Base-by-base conservation (phyloP, 2,113 vertebrate genomes). In the Cyanocitta stelleri region DNA sequence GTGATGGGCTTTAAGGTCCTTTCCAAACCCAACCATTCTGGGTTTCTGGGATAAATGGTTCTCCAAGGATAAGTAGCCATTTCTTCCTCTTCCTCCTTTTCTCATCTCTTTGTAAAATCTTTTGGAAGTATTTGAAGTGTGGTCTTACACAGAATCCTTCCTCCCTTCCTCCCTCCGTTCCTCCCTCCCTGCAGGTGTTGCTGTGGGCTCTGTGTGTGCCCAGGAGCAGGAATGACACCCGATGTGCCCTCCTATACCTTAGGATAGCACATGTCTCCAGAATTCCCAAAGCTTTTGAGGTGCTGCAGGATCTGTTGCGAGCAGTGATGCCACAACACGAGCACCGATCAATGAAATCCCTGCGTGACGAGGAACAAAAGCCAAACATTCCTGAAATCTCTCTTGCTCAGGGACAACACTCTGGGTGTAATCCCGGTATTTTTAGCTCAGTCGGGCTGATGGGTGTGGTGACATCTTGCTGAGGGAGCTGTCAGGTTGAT, bases 321-420 rank as follows among this genome's bases (percentile, higher is more conserved):
- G 41, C 3, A 2, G 29, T 1, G 26, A 35, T 16, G 19, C 16
- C 9, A 1, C 12, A 24, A 22, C 7, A 1, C 10, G 2, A 20
- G 18, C 52, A 49, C 54, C 2, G 8, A 19, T 62, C 26, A 6
- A 12, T 15, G 66, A 66, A 82, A 82, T 23, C 81, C 12, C 63
- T 2, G 23, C 0, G 0, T 0, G 6, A n/a, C 14, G 61, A 43
- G 41, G 33, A 69, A 64, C 2, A 16, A 33, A 51, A 81, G 8
- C 58, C 37, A 21, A 54, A 9, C 1, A 7, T 61, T 85, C 67
- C 64, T 0, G 2, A 21, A 32, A 15, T 27, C 9, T 10, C 37
- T 13, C 20, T n/a, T 14, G 11, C 41, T 55, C 29, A 1, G 37
- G 69, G 44, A 52, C 37, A 33, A 20, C 1, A 1, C 64, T 8